These are phyloP conservation scores for Ictidomys tridecemlineatus DNA, from an alignment of 2,113 vertebrate species.

Conservation along the genomic window DNA sequence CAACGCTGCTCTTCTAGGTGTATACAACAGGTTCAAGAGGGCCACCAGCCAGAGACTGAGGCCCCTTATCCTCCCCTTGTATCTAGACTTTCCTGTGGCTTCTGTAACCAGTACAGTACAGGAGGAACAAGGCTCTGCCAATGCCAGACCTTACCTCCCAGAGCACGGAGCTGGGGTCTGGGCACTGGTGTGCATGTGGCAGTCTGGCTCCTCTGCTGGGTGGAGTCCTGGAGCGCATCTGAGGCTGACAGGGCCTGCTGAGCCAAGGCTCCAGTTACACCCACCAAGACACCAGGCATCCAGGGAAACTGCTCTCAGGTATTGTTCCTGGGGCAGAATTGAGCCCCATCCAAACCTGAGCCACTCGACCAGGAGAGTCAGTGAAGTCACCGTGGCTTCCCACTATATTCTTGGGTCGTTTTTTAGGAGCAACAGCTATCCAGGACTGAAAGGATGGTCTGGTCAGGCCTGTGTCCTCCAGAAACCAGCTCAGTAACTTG, in stretches of 20 bases:
- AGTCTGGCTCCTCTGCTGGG: neutral
- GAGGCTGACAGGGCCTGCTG: neutral
- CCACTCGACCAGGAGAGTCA: neutral
- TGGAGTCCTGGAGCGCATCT: neutral
- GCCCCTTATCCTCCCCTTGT: too few relatives aligned
- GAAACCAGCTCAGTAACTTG: neutral
- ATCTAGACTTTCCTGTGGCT: neutral
- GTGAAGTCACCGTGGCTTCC: neutral
- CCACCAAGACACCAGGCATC: neutral
- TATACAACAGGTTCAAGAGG: neutral
- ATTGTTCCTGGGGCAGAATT: neutral
- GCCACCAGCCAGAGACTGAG: too few relatives aligned
- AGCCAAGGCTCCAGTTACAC: neutral
- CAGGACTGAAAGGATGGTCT: neutral
- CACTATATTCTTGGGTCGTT: neutral
- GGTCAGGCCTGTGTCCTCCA: neutral
- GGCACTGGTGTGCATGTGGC: too few relatives aligned
- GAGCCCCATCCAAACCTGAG: neutral
- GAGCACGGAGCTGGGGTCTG: neutral
- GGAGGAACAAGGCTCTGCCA: neutral
- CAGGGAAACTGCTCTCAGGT: neutral
- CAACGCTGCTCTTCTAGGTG: neutral
- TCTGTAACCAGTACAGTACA: neutral
- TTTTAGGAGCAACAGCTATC: neutral
- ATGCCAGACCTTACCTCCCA: neutral